Evolutionary conservation across 1,140 invertebrate genomes (phyloP).

Genomic region (Cotesia vestalis): DNA sequence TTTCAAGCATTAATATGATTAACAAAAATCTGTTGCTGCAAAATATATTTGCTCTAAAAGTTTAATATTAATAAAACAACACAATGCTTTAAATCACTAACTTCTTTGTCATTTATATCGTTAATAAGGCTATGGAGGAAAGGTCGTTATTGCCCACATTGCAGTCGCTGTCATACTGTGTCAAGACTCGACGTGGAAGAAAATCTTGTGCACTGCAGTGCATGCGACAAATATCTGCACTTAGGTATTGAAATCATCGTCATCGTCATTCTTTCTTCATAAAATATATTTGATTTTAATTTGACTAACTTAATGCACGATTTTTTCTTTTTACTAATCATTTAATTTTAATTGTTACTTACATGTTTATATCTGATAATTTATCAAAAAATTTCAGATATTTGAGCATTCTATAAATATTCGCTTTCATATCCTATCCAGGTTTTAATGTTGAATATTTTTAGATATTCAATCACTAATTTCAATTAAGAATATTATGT

Average conservation of each 20-base stretch:
- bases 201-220: slow-evolving; percentile 66
- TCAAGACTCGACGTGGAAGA: slow-evolving; percentile 65
- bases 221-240: slow-evolving; percentile 69
- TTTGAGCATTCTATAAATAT: too few species aligned
- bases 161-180: slow-evolving; percentile 66
- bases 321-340: slow-evolving; percentile 12
- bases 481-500: too few species aligned
- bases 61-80: slow-evolving; percentile 6
- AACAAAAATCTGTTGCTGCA: background rate
- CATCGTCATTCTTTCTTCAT: slow-evolving; percentile 46
- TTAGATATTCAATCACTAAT: too few species aligned
- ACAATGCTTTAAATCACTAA: slow-evolving; percentile 53
- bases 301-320: slow-evolving; percentile 2
- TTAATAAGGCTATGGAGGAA: slow-evolving; percentile 68
- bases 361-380: too few species aligned
- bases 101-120: slow-evolving; percentile 60
- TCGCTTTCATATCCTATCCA: too few species aligned
- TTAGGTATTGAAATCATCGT: slow-evolving; percentile 63
- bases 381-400: too few species aligned
- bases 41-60: background rate
- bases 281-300: slow-evolving; percentile 1
- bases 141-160: slow-evolving; percentile 67
- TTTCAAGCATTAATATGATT: too few species aligned
- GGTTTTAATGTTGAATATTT: too few species aligned
- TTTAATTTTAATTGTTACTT: too few species aligned